Conservation (phyloP, 53 echinoderm and acorn worm species). For the Apostichopus leukothele region DNA sequence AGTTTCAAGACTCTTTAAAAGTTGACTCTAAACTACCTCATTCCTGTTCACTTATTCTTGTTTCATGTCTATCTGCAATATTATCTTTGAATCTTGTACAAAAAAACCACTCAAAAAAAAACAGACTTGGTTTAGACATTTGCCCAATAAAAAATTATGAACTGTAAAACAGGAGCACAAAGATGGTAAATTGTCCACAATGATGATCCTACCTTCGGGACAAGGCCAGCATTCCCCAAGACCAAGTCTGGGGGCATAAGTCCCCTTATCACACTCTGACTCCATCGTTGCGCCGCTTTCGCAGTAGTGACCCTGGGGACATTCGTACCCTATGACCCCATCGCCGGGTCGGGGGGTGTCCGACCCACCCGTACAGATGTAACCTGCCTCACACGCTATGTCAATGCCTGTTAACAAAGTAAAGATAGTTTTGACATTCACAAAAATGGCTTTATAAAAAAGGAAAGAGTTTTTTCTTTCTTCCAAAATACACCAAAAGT, state of each 20-base stretch:
- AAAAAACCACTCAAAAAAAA: no score
- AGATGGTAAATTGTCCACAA: no score
- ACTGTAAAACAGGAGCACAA: no score
- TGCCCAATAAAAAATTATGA: no score
- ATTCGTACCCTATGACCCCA: conserved; percentile 74
- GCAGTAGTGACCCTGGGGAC: conserved; percentile 94
- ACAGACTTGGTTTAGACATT: no score
- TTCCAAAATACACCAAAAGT: no score
- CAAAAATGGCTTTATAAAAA: not conserved
- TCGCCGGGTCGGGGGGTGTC: conserved; percentile 79
- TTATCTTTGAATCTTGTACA: no score
- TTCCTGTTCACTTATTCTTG: no score
- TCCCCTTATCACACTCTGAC: conserved; percentile 80
- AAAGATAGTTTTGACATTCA: not conserved
- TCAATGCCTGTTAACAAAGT: conserved; percentile 52
- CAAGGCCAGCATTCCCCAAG: conserved; percentile 71
- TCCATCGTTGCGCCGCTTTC: conserved; percentile 69
- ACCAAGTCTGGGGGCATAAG: conserved; percentile 71
- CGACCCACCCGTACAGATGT: conserved; percentile 89
- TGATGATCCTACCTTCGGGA: conserved; percentile 61
- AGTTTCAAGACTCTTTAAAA: no score
- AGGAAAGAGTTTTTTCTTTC: no score
- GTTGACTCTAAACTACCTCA: no score
- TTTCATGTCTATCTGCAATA: no score
- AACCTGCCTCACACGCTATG: conserved; percentile 76